Evolutionary conservation across 2,797 vertebrate species (phyloP), one percentile per base, ranked within the genome.

Genomic region (Chaetodon trifasciatus): DNA sequence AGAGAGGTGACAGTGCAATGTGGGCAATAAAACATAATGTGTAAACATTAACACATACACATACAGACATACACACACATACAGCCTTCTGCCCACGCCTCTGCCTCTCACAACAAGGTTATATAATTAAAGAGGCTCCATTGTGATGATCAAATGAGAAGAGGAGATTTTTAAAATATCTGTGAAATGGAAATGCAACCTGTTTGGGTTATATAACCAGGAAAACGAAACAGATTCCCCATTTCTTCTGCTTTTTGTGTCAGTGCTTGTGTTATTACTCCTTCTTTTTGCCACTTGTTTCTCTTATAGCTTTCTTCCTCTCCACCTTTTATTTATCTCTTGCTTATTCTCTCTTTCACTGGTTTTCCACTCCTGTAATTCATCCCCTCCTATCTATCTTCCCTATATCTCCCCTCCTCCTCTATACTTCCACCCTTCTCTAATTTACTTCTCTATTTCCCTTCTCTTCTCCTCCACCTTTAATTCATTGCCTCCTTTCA

Each of bases 111-210:
- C 70, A 71, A 32, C 63, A 79, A 57, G 69, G 74, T 84, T 85
- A 84, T 53, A 66, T 85, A 77, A 85, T 88, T 85, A 88, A 82
- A 86, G 67, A 71, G 75, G 79, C 76, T 81, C 66, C 49, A 65
- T 47, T 87, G 63, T 68, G 60, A 67, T 60, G 62, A 68, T 3
- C 56, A 66, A 78, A 86, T 63, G 19, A n/a, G 62, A 55, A 37
- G 44, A 66, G 0, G 52, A 68, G n/a, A 52, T 79, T 84, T 68
- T 71, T 21, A 0, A 78, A 73, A 60, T 74, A 61, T 86, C 62
- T 74, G 39, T 62, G 37, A 85, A 80, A 82, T 86, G 62, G 55
- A 88, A 87, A 66, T 78, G 5, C 85, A 75, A 75, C 50, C 64
- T 76, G 55, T 72, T 82, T 80, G 3, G 0, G 46, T 86, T 87